Evolutionary conservation across 2,113 vertebrate species (phyloP).

Genomic region (Elephas maximus): DNA sequence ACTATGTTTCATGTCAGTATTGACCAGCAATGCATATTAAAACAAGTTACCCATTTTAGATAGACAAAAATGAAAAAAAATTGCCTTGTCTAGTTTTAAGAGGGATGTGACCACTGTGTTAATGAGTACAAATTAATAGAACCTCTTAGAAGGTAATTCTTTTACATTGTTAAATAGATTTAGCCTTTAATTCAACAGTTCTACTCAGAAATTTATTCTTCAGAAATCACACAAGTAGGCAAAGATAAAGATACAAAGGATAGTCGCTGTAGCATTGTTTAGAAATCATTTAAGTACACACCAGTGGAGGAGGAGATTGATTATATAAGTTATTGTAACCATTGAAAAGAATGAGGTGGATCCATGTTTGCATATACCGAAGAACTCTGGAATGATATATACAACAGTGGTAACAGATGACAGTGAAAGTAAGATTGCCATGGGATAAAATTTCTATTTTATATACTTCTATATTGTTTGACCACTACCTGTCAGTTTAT

Average conservation of each 20-base stretch:
- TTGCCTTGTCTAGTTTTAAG: neutral
- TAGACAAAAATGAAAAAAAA: neutral
- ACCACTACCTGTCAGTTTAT: neutral
- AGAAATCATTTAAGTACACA: neutral
- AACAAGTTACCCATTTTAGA: neutral
- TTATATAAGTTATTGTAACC: neutral
- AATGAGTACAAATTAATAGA: neutral
- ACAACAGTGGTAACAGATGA: neutral
- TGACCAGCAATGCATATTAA: neutral
- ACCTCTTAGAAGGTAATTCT: neutral
- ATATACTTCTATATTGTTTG: neutral
- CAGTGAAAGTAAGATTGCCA: neutral
- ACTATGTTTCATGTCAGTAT: neutral
- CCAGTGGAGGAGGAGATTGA: neutral
- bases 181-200: slow-evolving; percentile 38
- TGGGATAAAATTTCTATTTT: slow-evolving; percentile 1
- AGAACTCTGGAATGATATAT: neutral
- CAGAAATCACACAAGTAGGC: neutral
- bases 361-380: neutral
- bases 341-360: slow-evolving; percentile 3
- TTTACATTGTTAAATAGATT: neutral
- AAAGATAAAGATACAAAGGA: neutral
- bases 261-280: neutral
- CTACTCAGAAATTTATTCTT: slow-evolving; percentile 19
- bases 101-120: neutral